Evolutionary conservation across 2,113 vertebrate genomes (phyloP).

Genomic region (Kobus ellipsiprymnus): DNA sequence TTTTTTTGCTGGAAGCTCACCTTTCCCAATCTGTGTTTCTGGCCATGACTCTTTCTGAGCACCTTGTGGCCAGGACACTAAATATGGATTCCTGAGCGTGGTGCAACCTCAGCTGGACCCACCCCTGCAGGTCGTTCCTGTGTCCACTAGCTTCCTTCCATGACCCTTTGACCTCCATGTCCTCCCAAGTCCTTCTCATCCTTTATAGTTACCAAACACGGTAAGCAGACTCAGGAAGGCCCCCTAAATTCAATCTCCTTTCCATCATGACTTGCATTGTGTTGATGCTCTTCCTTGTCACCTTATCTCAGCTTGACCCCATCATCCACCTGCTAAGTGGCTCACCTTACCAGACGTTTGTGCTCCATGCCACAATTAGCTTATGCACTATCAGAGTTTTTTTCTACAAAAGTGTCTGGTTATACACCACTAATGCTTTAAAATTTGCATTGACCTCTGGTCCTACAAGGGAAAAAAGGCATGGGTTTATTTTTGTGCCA

Average conservation of each 20-base stretch:
- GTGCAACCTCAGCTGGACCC: background rate
- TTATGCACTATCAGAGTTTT: background rate
- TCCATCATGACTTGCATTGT: background rate
- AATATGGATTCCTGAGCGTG: background rate
- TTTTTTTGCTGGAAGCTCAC: background rate
- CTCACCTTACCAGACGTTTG: background rate
- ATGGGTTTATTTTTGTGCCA: background rate
- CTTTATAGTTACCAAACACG: background rate
- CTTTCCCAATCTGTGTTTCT: background rate
- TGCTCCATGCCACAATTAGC: background rate
- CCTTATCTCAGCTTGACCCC: background rate
- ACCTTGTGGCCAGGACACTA: background rate
- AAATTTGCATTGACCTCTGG: background rate
- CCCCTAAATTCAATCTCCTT: background rate
- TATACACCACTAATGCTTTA: background rate
- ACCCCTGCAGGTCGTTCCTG: background rate
- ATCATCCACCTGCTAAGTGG: background rate
- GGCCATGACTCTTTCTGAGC: background rate
- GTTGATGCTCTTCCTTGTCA: background rate
- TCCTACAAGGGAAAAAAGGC: background rate
- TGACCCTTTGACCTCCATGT: fast-evolving
- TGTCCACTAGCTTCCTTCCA: background rate
- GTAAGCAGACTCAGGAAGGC: background rate
- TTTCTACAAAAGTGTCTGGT: background rate
- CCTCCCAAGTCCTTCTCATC: background rate